Conservation (phyloP, 1,140 invertebrate species). For the Semibalanus balanoides region DNA sequence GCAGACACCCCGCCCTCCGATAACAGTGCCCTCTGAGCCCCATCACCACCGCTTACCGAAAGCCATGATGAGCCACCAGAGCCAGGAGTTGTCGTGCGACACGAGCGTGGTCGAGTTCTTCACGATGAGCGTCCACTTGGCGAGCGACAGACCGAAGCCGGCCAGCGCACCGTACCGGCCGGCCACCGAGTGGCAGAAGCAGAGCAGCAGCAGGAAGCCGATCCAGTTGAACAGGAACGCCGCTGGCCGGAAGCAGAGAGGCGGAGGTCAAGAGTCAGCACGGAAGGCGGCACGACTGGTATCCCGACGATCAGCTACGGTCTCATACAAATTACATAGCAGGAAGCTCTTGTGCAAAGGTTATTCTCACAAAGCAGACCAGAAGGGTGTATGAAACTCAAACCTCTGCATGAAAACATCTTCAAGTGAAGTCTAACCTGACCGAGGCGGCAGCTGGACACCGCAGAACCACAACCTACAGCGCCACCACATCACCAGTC, state of each 20-base stretch:
- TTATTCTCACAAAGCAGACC: no score
- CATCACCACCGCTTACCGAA: slow-evolving; percentile 45
- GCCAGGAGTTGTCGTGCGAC: slow-evolving; percentile 61
- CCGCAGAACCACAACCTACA: no score
- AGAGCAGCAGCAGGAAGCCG: slow-evolving; percentile 77
- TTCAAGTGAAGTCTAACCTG: no score
- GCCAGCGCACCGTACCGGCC: slow-evolving; percentile 80
- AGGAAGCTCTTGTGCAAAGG: no score
- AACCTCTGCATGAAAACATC: no score
- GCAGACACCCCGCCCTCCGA: no score
- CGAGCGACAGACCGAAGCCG: slow-evolving; percentile 78
- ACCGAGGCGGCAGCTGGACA: no score
- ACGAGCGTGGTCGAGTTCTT: slow-evolving; percentile 74
- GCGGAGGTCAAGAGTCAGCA: not conserved
- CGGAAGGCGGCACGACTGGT: not conserved
- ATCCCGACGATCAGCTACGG: no score
- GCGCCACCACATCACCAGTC: not conserved
- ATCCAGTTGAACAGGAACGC: slow-evolving; percentile 90
- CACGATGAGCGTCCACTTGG: slow-evolving; percentile 88
- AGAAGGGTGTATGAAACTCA: no score
- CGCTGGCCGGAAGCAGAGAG: slow-evolving; percentile 33
- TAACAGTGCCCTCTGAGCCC: not conserved
- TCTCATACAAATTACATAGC: no score
- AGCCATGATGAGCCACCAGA: slow-evolving; percentile 79
- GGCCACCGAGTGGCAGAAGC: slow-evolving; percentile 84